Base-by-base conservation (phyloP, 1,140 invertebrate genomes). In the Nixonia krombeini region DNA sequence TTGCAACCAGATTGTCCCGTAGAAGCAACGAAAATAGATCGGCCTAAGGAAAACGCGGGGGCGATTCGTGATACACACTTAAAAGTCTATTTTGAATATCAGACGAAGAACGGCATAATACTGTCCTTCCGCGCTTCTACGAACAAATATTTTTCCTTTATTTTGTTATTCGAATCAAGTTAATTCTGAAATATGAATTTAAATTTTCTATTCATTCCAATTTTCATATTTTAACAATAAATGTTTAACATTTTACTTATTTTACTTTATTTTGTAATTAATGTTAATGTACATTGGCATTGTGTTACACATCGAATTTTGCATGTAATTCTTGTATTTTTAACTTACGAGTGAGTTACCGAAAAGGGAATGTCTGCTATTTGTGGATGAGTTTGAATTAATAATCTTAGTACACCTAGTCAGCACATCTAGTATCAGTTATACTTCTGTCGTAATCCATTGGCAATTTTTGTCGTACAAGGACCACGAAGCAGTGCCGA, bases 381-480 rank as follows among this genome's bases (percentile, higher is more conserved):
- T 21, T 6, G 6, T 3, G 6, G 21, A 21, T 21, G 6, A 21
- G 2, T 21, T 21, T 21, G 21, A 21, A 21, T 5, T 64, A 35
- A 12, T 35, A 57, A 44, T 56, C n/a, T n/a, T n/a, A n/a, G 41
- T 49, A 53, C 58, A 58, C 47, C 29, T n/a, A 53, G 16, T 38
- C 37, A 16, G 49, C 38, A 37, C 15, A 17, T 52, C 40, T 13
- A 46, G 33, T 28, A 29, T 61, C 29, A 44, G 41, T 47, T 51
- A 56, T 56, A 51, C 50, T 53, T 49, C 44, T 63, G 42, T 67
- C 51, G 64, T 56, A 67, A 67, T 40, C 33, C 31, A 55, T 2
- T 13, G 46, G 26, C 45, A 67, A 67, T 61, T 67, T 67, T 67
- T 61, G 52, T 67, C 57, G 41, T 50, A 15, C 64, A 67, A 67